These are phyloP conservation scores for Pammene fasciana DNA, from an alignment of 2,888 invertebrate species.

Conservation along the genomic window DNA sequence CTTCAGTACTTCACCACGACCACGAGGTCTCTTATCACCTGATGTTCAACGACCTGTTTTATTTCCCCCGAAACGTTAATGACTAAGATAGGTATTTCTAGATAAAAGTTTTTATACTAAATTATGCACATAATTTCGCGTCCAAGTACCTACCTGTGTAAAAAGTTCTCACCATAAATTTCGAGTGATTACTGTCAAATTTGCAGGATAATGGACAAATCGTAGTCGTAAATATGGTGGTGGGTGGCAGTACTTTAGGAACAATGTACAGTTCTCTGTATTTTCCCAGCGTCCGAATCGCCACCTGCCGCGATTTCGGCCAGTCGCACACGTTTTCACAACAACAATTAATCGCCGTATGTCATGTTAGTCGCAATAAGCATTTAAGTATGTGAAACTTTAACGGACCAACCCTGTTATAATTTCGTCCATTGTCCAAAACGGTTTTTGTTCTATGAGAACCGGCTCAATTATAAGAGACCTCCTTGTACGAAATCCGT, in stretches of 20 bases:
- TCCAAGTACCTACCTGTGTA: neutral
- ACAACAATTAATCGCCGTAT: constrained; percentile 76
- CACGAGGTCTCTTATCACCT: constrained; percentile 49
- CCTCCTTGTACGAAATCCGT: constrained; percentile 74
- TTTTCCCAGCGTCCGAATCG: constrained; percentile 51
- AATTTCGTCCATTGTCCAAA: constrained; percentile 81
- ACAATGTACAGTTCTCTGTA: constrained; percentile 43
- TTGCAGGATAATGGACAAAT: constrained; percentile 30
- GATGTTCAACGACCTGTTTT: constrained; percentile 54
- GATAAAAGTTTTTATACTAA: constrained; percentile 23
- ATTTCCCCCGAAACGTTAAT: constrained; percentile 51
- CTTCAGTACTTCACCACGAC: too few species aligned
- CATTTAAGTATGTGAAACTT: constrained; percentile 80
- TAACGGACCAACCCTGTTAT: constrained; percentile 77
- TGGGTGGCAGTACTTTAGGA: constrained; percentile 29
- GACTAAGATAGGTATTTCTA: constrained; percentile 41
- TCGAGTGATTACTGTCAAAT: constrained; percentile 38
- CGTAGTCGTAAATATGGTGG: constrained; percentile 33
- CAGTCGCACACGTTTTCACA: constrained; percentile 59
- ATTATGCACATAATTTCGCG: constrained; percentile 24
- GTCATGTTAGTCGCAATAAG: constrained; percentile 75
- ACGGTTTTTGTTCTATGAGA: constrained; percentile 79
- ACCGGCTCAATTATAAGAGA: constrained; percentile 78
- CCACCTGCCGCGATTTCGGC: constrained; percentile 52
- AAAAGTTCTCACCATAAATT: constrained; percentile 36